These are phyloP conservation scores for Chironomus riparius DNA, from an alignment of 2,888 invertebrate genomes.

Conservation along the genomic window DNA sequence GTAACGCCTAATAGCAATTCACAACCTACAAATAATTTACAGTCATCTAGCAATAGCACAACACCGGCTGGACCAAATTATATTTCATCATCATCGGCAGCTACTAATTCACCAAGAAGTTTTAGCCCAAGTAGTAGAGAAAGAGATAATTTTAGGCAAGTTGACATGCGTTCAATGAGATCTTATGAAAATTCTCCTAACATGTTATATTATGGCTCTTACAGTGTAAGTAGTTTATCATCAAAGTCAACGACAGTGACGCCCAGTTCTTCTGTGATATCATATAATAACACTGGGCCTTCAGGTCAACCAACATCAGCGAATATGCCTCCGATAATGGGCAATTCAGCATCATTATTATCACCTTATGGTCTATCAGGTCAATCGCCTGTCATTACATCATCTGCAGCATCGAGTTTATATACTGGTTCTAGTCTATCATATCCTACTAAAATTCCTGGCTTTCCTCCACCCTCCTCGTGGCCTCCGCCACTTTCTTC, in stretches of 20 bases:
- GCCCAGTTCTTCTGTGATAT: constrained; percentile 31
- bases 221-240: constrained; percentile 76
- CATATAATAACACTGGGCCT: constrained; percentile 27
- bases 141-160: constrained; percentile 76
- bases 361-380: constrained; percentile 17
- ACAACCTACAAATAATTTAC: constrained; percentile 29
- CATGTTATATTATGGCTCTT: constrained; percentile 34
- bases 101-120: constrained; percentile 61
- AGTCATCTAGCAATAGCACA: constrained; percentile 29
- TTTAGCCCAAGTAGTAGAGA: constrained; percentile 67
- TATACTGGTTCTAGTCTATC: constrained; percentile 22
- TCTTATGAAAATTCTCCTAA: no score
- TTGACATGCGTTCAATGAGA: neutral
- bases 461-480: constrained; percentile 34
- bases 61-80: constrained; percentile 44
- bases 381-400: neutral
- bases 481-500: constrained; percentile 10
- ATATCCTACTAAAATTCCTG: constrained; percentile 28
- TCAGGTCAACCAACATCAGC: constrained; percentile 34
- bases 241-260: constrained; percentile 47
- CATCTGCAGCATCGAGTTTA: neutral
- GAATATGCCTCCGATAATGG: constrained; percentile 29
- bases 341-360: constrained; percentile 20
- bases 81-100: constrained; percentile 35
- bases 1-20: constrained; percentile 31